These are phyloP conservation scores for Exephanes ischioxanthus DNA, from an alignment of 2,888 invertebrate species.

Conservation along the genomic window DNA sequence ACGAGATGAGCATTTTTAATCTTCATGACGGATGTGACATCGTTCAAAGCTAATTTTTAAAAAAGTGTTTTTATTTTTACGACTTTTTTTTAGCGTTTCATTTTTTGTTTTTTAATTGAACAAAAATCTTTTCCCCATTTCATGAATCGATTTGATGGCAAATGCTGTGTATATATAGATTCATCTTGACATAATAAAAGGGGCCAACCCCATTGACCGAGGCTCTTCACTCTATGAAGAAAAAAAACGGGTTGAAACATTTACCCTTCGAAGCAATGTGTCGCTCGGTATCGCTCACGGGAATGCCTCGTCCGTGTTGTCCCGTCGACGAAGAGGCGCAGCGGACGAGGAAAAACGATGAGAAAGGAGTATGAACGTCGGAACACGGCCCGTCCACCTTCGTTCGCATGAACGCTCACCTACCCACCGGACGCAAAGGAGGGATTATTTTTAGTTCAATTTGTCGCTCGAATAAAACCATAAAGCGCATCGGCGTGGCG, in stretches of 20 bases:
- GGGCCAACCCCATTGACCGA: too few relatives aligned
- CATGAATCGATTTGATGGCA: not conserved
- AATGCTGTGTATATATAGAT: too few relatives aligned
- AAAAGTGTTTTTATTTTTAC: not conserved
- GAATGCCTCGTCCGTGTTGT: not conserved
- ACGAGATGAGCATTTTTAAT: not conserved
- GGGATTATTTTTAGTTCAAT: conserved; percentile 83
- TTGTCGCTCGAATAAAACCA: conserved; percentile 82
- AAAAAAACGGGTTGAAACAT: not conserved
- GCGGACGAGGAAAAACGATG: conserved; percentile 24
- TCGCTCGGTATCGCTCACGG: not conserved
- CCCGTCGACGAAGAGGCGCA: not conserved
- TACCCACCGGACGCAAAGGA: conserved; percentile 77
- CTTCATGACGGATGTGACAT: not conserved
- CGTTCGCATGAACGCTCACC: conserved; percentile 79
- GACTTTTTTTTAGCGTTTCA: too few relatives aligned
- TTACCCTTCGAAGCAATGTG: not conserved
- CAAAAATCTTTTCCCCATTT: not conserved
- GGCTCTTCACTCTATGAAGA: not conserved
- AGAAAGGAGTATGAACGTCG: conserved; percentile 51
- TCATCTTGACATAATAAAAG: too few relatives aligned
- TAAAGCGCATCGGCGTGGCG: conserved; percentile 74
- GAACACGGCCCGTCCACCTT: conserved; percentile 64
- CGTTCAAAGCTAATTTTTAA: not conserved
- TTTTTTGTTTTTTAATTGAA: not conserved